These are phyloP conservation scores for Calephelis perditalis DNA, from an alignment of 2,888 invertebrate genomes.

Conservation along the genomic window DNA sequence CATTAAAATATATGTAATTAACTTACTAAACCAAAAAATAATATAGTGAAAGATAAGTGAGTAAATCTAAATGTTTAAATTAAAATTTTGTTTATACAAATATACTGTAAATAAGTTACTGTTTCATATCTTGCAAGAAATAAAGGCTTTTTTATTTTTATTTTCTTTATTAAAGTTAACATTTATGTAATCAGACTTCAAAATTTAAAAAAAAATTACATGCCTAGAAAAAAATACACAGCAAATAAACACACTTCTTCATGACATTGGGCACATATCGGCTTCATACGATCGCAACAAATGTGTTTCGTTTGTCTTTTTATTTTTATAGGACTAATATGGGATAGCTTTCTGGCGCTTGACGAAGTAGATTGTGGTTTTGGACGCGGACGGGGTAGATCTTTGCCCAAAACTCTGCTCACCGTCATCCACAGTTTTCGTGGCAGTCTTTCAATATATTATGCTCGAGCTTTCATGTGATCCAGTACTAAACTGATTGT, in stretches of 20 bases:
- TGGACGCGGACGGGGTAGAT: constrained; percentile 16
- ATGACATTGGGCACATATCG: constrained; percentile 11
- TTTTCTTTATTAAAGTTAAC: too few species aligned
- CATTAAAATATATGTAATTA: too few species aligned
- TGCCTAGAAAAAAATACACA: too few species aligned
- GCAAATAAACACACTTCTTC: background rate
- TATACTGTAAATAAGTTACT: too few species aligned
- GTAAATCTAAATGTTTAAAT: too few species aligned
- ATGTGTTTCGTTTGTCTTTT: constrained; percentile 17
- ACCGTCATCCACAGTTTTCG: background rate
- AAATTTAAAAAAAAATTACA: too few species aligned
- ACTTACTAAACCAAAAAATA: too few species aligned
- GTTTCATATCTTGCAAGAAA: too few species aligned
- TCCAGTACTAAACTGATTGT: background rate
- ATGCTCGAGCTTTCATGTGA: background rate
- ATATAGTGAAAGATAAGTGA: too few species aligned
- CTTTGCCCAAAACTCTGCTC: constrained; percentile 9
- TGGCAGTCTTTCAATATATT: background rate
- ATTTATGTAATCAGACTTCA: too few species aligned
- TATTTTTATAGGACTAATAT: constrained; percentile 15
- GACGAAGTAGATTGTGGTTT: constrained; percentile 14
- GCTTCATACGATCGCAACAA: constrained; percentile 17
- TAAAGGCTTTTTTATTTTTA: too few species aligned
- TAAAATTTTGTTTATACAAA: too few species aligned
- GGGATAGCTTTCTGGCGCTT: constrained; percentile 13